Evolutionary conservation across 1,140 invertebrate species (phyloP).

Genomic region (Trinorchestia longiramus): DNA sequence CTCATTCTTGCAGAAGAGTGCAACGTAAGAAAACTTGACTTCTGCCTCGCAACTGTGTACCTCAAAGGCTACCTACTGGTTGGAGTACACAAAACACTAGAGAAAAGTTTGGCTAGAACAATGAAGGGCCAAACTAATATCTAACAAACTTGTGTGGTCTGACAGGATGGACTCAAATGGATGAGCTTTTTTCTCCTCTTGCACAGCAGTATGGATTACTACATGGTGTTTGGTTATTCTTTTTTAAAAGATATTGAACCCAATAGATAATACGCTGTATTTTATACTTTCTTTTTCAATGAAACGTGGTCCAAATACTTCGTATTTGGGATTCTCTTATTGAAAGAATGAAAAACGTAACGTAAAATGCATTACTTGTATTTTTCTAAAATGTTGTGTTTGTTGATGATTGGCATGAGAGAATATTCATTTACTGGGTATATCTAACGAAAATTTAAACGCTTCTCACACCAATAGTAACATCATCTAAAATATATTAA

Average conservation of each 20-base stretch:
- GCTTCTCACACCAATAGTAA: too few species aligned
- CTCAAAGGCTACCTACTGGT: not conserved
- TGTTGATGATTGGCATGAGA: too few species aligned
- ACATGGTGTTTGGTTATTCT: not conserved
- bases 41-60: not conserved
- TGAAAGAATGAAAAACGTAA: not conserved
- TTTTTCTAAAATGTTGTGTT: too few species aligned
- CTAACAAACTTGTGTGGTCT: not conserved
- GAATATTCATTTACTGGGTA: too few species aligned
- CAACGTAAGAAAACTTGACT: not conserved
- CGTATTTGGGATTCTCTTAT: not conserved
- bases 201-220: not conserved
- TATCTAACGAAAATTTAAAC: too few species aligned
- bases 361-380: too few species aligned
- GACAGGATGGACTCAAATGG: not conserved
- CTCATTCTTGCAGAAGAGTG: not conserved
- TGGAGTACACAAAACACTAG: not conserved
- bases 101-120: not conserved
- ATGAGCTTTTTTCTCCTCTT: not conserved
- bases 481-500: too few species aligned
- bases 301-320: not conserved
- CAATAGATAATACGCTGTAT: not conserved
- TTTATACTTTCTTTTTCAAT: not conserved
- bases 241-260: not conserved
- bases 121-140: not conserved